Conservation (phyloP, 2,888 invertebrate genomes). For the Poecilus cupreus region DNA sequence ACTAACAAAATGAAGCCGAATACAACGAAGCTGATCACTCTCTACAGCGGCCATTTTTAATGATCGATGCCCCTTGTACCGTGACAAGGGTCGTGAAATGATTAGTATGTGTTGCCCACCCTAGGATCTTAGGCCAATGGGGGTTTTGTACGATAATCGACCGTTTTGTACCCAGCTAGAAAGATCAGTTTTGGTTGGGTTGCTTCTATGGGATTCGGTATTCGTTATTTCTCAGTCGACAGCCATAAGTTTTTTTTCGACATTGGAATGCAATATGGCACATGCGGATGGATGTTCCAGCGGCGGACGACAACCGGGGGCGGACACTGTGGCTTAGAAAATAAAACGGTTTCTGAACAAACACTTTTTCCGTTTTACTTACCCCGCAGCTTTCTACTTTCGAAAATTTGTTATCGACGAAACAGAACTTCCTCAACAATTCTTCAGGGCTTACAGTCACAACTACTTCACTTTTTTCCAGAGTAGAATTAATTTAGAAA, state of each 20-base stretch:
- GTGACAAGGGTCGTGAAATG: slow-evolving; percentile 69
- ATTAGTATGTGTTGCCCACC: slow-evolving; percentile 68
- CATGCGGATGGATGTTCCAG: slow-evolving; percentile 49
- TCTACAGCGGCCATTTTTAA: slow-evolving; percentile 66
- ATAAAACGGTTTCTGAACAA: not conserved
- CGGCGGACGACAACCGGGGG: slow-evolving; percentile 36
- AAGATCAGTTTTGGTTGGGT: slow-evolving; percentile 5
- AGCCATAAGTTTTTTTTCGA: slow-evolving; percentile 61
- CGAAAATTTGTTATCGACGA: too few species aligned
- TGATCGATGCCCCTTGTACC: slow-evolving; percentile 68
- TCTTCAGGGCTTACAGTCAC: too few species aligned
- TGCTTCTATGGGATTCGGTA: slow-evolving; percentile 5
- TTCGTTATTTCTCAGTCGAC: slow-evolving; percentile 41
- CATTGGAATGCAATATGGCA: slow-evolving; percentile 63
- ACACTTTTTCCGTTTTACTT: not conserved
- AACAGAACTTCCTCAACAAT: too few species aligned
- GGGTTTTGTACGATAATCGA: not conserved
- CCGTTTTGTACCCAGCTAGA: not conserved
- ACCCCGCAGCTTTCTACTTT: not conserved
- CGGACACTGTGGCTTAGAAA: slow-evolving; percentile 15
- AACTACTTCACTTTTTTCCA: too few species aligned
- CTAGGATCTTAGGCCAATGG: slow-evolving; percentile 57
- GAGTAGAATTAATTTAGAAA: too few species aligned
- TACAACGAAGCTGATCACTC: slow-evolving; percentile 40
- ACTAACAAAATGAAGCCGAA: slow-evolving; percentile 56